Percentiles rank a stretch among this genome's conserved stretches.
Conservation (phyloP, 2,888 invertebrate genomes). For the Phymatocera aterrima region DNA sequence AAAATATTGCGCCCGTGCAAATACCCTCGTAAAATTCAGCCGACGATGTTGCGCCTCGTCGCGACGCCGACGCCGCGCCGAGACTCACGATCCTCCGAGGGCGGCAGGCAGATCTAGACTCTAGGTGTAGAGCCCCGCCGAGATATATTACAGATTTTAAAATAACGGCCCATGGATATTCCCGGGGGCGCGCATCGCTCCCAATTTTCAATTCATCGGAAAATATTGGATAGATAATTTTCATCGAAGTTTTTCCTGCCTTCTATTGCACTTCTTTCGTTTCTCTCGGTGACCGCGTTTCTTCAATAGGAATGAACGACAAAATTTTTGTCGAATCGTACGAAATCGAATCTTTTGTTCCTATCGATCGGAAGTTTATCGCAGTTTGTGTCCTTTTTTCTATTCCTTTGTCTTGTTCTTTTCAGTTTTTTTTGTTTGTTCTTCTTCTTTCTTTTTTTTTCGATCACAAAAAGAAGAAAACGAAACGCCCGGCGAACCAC, state of each 20-base stretch:
- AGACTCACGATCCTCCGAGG: constrained; percentile 41
- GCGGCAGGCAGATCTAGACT: constrained; percentile 51
- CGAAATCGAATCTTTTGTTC: background rate
- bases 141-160: background rate
- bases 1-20: constrained; percentile 73
- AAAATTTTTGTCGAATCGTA: background rate
- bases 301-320: background rate
- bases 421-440: background rate
- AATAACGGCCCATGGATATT: no score
- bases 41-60: constrained; percentile 59
- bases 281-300: no score
- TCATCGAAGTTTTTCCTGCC: no score
- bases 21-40: constrained; percentile 69
- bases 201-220: constrained; percentile 19
- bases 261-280: no score
- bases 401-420: no score
- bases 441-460: background rate
- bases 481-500: background rate
- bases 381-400: background rate
- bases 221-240: no score
- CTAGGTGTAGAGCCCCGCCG: no score
- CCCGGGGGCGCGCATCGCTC: no score
- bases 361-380: constrained; percentile 9
- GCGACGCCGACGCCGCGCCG: constrained; percentile 51
- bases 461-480: background rate